Conservation (phyloP, 1,140 invertebrate species). For the Lepidurus packardi region DNA sequence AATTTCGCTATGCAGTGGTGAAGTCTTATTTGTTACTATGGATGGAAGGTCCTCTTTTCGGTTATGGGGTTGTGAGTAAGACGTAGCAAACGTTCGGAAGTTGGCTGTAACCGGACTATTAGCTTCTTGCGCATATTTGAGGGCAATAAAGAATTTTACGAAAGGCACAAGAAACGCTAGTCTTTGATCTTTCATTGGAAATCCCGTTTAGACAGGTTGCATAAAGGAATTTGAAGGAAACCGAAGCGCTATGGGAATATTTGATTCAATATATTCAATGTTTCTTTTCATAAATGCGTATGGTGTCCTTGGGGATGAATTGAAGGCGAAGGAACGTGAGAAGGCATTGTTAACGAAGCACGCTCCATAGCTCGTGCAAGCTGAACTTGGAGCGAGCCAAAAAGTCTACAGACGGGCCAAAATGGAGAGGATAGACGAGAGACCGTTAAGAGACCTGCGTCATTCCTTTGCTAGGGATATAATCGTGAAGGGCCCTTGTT, state of each 20-base stretch:
- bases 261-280: background rate
- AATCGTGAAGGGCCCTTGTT: background rate
- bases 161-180: too few relatives aligned
- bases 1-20: too few relatives aligned
- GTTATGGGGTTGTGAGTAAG: too few relatives aligned
- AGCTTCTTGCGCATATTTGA: too few relatives aligned
- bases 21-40: too few relatives aligned
- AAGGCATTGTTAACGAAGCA: slow-evolving; percentile 17
- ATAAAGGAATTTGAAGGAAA: background rate
- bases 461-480: slow-evolving; percentile 1
- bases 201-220: too few relatives aligned
- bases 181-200: too few relatives aligned
- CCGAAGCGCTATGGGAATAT: background rate
- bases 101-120: too few relatives aligned
- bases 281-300: background rate
- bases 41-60: too few relatives aligned
- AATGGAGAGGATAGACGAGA: background rate
- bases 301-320: background rate
- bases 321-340: slow-evolving; percentile 8
- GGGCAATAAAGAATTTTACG: too few relatives aligned
- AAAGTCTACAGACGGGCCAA: background rate
- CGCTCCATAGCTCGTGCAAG: background rate
- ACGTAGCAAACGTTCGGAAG: too few relatives aligned
- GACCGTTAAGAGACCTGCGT: background rate
- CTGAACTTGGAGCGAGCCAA: background rate